Percentiles rank a stretch among this genome's conserved stretches.
Evolutionary conservation across 2,113 vertebrate species (phyloP).

Genomic region (Tragulus kanchil): DNA sequence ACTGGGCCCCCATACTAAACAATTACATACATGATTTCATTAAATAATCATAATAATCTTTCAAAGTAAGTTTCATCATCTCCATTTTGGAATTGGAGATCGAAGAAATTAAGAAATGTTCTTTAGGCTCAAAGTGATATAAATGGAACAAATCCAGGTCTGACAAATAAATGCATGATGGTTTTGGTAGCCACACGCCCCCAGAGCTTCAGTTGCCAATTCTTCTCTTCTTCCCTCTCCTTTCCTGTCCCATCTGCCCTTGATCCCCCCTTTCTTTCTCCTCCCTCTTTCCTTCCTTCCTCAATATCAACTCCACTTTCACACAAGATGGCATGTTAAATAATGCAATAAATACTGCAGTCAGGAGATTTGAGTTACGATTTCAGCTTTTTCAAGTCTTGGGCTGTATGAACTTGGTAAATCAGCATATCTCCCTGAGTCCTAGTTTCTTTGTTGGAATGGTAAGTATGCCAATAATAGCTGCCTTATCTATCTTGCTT

Average conservation of each 20-base stretch:
- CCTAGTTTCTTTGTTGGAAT: background rate
- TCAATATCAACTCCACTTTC: background rate
- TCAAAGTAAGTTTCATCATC: background rate
- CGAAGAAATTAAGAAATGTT: slow-evolving; percentile 6
- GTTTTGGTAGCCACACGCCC: fast-evolving
- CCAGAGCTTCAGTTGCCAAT: background rate
- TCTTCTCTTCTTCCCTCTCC: background rate
- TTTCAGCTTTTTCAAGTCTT: background rate
- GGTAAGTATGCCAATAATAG: background rate
- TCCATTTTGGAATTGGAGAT: background rate
- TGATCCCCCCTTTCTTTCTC: fast-evolving
- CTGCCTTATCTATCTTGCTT: background rate
- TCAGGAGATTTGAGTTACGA: background rate
- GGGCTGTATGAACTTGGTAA: background rate
- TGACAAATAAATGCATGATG: fast-evolving
- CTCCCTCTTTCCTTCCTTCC: background rate
- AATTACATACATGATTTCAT: background rate
- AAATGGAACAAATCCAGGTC: background rate
- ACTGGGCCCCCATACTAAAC: background rate
- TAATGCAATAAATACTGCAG: background rate
- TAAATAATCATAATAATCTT: background rate
- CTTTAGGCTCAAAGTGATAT: background rate
- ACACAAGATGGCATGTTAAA: background rate
- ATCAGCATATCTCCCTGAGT: background rate
- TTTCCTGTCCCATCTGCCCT: no score